Evolutionary conservation across 1,140 invertebrate genomes (phyloP), one percentile per base, ranked within the genome.

Genomic region (Cotesia typhae): DNA sequence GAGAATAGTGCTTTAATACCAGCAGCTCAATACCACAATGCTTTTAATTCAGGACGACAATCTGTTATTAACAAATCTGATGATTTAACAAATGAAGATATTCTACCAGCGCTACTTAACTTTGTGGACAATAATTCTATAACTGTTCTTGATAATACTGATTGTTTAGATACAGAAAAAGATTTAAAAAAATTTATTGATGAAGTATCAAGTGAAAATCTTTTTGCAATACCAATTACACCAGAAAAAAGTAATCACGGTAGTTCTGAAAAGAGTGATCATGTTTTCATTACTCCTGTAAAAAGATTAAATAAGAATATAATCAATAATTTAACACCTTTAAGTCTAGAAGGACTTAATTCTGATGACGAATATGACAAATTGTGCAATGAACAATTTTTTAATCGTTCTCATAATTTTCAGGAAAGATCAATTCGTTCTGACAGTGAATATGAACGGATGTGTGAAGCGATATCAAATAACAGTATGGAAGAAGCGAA

Each of bases 321-420:
- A 61, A 28, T 61, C 2, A 1, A 4, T 3, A 36, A 12, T 61
- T 47, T 47, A 47, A 47, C 20, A 14, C n/a, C 60, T 12, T 20
- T 9, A 20, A 20, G 10, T 35, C 4, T 7, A 5, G 7, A 20
- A 73, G 20, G 12, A 55, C 51, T 72, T 4, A 6, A 28, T 55
- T 41, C n/a, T 0, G 35, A 73, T 66, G 9, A 14, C 66, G 71
- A 73, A 63, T 73, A 68, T n/a, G 66, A 63, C 2, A 47, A 37
- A 67, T 37, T 68, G 59, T 55, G 37, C 14, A 52, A 64, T n/a
- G 68, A 70, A n/a, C 64, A 70, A 47, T 61, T 70, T 4, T n/a
- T 63, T 2, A 10, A 36, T 5, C 61, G 41, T 51, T 60, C 59
- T 5, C 6, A 35, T 6, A 70, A 59, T 41, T 38, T 35, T 0